Conservation (phyloP, 2,888 invertebrate species). For the Aphidius colemani region DNA sequence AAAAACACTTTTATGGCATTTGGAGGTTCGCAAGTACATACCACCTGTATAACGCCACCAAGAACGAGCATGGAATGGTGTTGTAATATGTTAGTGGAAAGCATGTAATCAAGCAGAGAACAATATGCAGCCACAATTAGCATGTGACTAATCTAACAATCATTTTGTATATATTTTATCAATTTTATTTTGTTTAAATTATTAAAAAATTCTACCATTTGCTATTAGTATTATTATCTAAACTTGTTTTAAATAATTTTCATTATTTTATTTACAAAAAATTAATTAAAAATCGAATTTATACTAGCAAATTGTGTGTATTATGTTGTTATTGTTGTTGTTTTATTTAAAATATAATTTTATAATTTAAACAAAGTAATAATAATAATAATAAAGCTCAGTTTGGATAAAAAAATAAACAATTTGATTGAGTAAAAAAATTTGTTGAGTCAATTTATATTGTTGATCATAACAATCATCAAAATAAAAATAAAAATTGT, state of each 20-base stretch:
- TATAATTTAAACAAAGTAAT: neutral
- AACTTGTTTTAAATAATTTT: neutral
- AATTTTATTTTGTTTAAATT: slow-evolving; percentile 3
- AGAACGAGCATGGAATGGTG: slow-evolving; percentile 53
- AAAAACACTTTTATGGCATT: slow-evolving; percentile 31
- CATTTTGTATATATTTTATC: slow-evolving; percentile 25
- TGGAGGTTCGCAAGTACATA: slow-evolving; percentile 49
- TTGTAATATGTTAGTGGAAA: slow-evolving; percentile 54
- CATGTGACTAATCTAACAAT: slow-evolving; percentile 45
- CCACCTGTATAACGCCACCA: slow-evolving; percentile 51
- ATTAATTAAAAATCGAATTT: neutral
- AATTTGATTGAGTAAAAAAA: no score
- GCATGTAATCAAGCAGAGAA: slow-evolving; percentile 56
- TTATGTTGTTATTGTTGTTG: neutral
- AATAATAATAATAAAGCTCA: slow-evolving; percentile 28
- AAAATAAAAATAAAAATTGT: slow-evolving; percentile 3
- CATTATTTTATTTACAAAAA: neutral
- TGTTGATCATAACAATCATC: slow-evolving; percentile 21
- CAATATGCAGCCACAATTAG: slow-evolving; percentile 52
- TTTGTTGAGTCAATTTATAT: neutral
- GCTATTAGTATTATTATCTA: neutral
- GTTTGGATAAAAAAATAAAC: slow-evolving; percentile 16
- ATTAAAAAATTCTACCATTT: neutral
- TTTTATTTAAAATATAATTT: neutral
- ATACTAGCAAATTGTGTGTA: neutral